Percentiles rank a stretch among this genome's conserved stretches.
phyloP scores from a whole-genome alignment of 2,113 vertebrate genomes.

The Catharus bicknelli region DNA sequence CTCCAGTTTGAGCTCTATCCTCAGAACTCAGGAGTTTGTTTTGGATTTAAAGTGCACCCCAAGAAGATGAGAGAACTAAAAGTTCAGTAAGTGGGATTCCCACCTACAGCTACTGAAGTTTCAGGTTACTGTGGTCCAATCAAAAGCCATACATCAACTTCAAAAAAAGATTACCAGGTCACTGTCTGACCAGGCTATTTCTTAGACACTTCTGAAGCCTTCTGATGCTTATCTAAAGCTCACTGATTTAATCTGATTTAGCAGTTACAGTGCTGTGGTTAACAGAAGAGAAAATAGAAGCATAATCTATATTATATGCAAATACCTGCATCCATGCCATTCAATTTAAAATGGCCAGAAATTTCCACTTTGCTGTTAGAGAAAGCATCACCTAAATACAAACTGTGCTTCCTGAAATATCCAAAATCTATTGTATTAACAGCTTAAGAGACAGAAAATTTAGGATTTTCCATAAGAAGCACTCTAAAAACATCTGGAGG shows the following conservation, averaged over 20 bases:
- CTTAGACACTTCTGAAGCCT: background rate
- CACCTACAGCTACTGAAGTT: background rate
- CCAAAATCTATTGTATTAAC: background rate
- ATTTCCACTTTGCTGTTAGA: background rate
- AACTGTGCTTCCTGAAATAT: background rate
- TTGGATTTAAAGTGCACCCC: background rate
- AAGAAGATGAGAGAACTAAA: background rate
- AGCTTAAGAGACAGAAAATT: background rate
- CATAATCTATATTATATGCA: slow-evolving; percentile 8
- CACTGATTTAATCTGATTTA: slow-evolving; percentile 33
- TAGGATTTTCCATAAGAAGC: background rate
- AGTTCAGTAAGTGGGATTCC: background rate
- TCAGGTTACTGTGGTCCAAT: background rate
- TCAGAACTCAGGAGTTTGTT: background rate
- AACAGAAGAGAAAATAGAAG: slow-evolving; percentile 34
- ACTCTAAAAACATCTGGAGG: background rate
- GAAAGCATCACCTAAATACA: background rate
- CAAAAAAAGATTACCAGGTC: background rate
- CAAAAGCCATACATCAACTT: background rate
- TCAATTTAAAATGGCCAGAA: background rate
- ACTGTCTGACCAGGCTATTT: background rate
- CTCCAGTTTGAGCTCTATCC: background rate
- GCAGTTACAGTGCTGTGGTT: slow-evolving; percentile 4
- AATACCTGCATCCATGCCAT: background rate
- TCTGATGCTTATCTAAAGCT: background rate